Percentiles rank a stretch among this genome's conserved stretches.
These are phyloP conservation scores for Masticophis lateralis DNA, from an alignment of 2,797 vertebrate genomes.

Conservation along the genomic window DNA sequence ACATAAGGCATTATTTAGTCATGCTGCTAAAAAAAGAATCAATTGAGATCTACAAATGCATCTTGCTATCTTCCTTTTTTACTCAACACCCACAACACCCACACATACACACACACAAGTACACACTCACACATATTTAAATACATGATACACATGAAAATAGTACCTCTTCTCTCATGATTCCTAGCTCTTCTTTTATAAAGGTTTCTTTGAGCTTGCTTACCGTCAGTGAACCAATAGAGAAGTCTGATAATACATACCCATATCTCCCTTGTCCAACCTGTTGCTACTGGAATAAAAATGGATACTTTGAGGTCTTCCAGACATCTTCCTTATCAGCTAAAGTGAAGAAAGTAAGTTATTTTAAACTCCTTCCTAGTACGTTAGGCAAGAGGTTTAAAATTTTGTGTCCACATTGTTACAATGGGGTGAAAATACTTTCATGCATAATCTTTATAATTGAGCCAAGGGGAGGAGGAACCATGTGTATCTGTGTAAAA, in stretches of 20 bases:
- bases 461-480: neutral
- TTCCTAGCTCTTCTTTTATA: neutral
- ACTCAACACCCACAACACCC: neutral
- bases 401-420: neutral
- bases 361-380: neutral
- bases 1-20: constrained; percentile 28
- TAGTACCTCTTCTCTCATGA: neutral
- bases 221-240: neutral
- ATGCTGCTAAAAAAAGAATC: constrained; percentile 10
- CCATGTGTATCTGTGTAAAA: neutral
- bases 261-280: neutral
- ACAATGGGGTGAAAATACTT: neutral
- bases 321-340: neutral
- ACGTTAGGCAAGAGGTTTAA: neutral
- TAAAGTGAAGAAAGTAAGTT: neutral
- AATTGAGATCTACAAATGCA: neutral
- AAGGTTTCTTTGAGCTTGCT: neutral
- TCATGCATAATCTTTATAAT: neutral
- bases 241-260: neutral
- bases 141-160: neutral
- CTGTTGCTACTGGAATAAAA: neutral
- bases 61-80: neutral
- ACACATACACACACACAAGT: neutral
- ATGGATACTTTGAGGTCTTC: neutral
- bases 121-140: neutral